These are phyloP conservation scores for Tenualosa thibaudeaui DNA, from an alignment of 2,797 vertebrate species.

Conservation along the genomic window DNA sequence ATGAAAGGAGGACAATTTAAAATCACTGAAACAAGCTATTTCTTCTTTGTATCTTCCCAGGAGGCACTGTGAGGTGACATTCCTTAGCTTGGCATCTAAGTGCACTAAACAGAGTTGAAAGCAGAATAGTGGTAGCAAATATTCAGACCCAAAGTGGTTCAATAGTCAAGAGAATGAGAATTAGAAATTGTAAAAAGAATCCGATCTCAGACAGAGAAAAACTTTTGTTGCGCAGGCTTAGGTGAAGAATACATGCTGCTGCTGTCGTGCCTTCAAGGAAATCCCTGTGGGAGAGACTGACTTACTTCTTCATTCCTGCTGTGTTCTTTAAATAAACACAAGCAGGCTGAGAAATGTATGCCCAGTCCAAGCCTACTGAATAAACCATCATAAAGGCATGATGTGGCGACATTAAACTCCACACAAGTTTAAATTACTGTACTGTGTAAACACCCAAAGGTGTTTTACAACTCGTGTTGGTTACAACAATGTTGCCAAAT, in stretches of 20 bases:
- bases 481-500: not conserved
- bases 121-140: not conserved
- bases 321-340: not conserved
- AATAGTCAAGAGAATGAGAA: not conserved
- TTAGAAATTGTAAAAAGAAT: not conserved
- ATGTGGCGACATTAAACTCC: not conserved
- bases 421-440: not conserved
- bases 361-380: not conserved
- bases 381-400: not conserved
- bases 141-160: not conserved
- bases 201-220: not conserved
- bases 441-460: not conserved
- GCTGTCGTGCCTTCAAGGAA: constrained; percentile 34
- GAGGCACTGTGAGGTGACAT: not conserved
- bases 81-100: not conserved
- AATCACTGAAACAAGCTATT: not conserved
- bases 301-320: constrained; percentile 60
- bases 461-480: not conserved
- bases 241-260: not conserved
- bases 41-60: not conserved
- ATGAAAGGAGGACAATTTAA: not conserved
- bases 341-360: not conserved
- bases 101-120: not conserved
- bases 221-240: not conserved
- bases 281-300: constrained; percentile 35